Percentiles rank a stretch among this genome's conserved stretches.
phyloP scores from a whole-genome alignment of 2,113 vertebrate genomes.

The Fregetta grallaria region DNA sequence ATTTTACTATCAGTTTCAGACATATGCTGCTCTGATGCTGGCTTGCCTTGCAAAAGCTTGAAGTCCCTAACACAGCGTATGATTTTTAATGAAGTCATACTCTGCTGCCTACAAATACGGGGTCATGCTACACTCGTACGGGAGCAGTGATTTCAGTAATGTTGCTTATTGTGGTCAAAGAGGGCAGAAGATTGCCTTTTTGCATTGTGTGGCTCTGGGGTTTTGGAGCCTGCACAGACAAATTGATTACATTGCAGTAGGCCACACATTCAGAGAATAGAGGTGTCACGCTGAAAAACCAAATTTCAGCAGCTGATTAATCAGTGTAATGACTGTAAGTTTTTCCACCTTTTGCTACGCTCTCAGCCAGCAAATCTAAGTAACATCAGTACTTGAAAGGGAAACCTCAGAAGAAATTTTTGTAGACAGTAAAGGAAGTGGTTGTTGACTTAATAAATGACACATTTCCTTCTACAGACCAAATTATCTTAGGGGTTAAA shows the following conservation, averaged over 20 bases:
- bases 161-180: constrained; percentile 32
- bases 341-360: neutral
- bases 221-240: constrained; percentile 1
- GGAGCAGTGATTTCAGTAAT: neutral
- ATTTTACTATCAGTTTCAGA: constrained; percentile 50
- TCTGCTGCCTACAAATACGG: constrained; percentile 6
- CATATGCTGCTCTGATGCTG: constrained; percentile 30
- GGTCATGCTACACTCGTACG: neutral
- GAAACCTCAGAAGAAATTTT: neutral
- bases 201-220: constrained; percentile 17
- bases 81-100: constrained; percentile 41
- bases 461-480: neutral
- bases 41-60: neutral
- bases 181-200: constrained; percentile 44
- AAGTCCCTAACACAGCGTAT: neutral
- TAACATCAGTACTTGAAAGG: neutral
- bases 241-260: constrained; percentile 1
- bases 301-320: constrained; percentile 29
- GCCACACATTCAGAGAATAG: neutral
- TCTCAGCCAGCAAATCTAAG: neutral
- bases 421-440: neutral
- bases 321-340: neutral
- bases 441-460: neutral
- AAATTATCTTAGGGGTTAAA: neutral
- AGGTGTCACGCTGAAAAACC: neutral